Base-by-base conservation (phyloP, 92 coral and sea anemone species). In the Metridium senile region DNA sequence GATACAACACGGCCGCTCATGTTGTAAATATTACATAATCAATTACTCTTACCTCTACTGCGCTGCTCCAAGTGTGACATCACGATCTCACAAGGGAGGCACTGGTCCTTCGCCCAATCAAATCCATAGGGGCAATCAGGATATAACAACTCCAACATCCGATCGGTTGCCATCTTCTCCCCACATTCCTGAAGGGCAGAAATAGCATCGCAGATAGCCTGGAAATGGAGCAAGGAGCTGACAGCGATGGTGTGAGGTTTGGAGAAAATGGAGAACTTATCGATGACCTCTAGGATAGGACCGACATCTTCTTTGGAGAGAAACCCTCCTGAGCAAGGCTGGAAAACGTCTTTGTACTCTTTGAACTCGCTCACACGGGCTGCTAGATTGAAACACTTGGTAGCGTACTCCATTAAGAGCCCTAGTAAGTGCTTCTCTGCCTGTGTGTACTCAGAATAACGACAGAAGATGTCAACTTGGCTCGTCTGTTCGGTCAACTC, bases 181-280 rank as follows among this genome's bases (percentile, higher is more conserved):
- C 97, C 99, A 46, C 99, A 96, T 67, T 96, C 99, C 35, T 85
- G 93, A 13, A 96, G 86, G 0, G 99, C 75, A 70, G 94, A 87
- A 70, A 96, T 84, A 27, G 90, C 87, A 72, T 96, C 99, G 66
- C 97, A 92, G 21, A 96, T 81, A 10, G 83, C 74, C 76, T 85
- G 84, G 63, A 92, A 86, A 49, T 96, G 99, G 54, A 88, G 86
- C 75, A 93, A 72, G n/a, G 96, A 78, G 79, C 82, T 82, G 72
- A 92, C 58, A 7, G 93, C 83, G 35, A 79, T 83, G 20, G 29
- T 58, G 3, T 89, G 90, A 8, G 87, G 81, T 45, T 76, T 83
- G 1, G 97, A 80, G 49, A 34, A 28, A 21, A 67, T 66, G 61
- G 88, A 53, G 35, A 92, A 80, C 62, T 92, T 92, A 25, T 92